Conservation (phyloP, 2,797 vertebrate genomes). For the Odontamblyopus rebecca region DNA sequence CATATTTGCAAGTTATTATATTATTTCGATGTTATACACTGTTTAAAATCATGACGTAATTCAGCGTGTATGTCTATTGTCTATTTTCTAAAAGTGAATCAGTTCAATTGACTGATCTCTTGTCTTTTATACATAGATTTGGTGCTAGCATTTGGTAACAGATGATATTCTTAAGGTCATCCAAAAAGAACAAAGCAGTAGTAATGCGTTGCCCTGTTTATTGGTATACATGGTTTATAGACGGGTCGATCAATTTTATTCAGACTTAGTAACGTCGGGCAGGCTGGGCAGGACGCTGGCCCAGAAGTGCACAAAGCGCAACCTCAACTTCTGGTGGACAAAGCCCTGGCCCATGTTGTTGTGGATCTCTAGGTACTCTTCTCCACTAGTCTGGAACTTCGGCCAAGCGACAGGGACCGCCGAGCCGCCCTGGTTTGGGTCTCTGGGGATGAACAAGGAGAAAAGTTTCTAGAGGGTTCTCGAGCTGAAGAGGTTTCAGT, state of each 20-base stretch:
- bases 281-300: conserved; percentile 51
- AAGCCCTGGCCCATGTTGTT: conserved; percentile 59
- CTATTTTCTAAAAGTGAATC: no score
- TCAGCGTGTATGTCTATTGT: no score
- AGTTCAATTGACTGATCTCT: no score
- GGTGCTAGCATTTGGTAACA: no score
- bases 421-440: conserved; percentile 83
- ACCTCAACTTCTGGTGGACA: conserved; percentile 73
- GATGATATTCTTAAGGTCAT: no score
- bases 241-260: conserved; percentile 24
- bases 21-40: no score
- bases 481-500: no score
- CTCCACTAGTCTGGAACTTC: conserved; percentile 42
- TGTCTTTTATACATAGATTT: no score
- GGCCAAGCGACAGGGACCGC: conserved; percentile 82
- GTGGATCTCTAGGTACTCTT: conserved; percentile 84
- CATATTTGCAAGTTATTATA: no score
- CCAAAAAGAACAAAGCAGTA: no score
- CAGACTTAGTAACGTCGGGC: neutral
- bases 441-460: conserved; percentile 62
- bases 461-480: neutral
- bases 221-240: neutral
- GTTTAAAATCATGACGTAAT: no score
- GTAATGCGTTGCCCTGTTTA: neutral
- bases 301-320: conserved; percentile 82